A percentile compares a stretch with the other conserved stretches of the same genome.
Conservation (phyloP, 1,140 invertebrate genomes). For the Berghia stephanieae region DNA sequence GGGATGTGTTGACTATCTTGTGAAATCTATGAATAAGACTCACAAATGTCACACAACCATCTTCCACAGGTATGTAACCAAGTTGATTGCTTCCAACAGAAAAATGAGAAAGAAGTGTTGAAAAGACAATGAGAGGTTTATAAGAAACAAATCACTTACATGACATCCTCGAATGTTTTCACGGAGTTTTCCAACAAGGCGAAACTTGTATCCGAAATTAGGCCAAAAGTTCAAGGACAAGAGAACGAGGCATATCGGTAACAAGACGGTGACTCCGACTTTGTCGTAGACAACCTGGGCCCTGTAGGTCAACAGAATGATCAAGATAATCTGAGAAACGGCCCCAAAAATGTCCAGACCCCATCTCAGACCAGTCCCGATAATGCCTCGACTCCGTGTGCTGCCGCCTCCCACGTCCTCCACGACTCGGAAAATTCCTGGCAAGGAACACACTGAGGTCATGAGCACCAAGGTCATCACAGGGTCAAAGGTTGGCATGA, state of each 20-base stretch:
- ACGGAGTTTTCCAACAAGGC: not conserved
- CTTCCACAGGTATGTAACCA: no score
- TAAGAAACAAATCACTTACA: no score
- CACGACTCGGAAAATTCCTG: conserved; percentile 40
- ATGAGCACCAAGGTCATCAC: conserved; percentile 93
- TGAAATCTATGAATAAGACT: no score
- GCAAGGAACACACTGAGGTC: conserved; percentile 69
- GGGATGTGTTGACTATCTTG: no score
- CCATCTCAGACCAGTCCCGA: conserved; percentile 26
- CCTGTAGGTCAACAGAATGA: conserved; percentile 38
- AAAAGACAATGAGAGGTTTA: no score
- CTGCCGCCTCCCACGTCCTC: conserved; percentile 10
- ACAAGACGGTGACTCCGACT: not conserved
- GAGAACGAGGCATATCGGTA: conserved; percentile 45
- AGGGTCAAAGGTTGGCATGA: conserved; percentile 89
- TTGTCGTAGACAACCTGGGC: conserved; percentile 13
- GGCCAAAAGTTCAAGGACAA: conserved; percentile 56
- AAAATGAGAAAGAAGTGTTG: not conserved
- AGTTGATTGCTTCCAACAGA: no score
- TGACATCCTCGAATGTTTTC: not conserved
- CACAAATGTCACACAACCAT: no score
- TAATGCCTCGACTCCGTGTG: not conserved
- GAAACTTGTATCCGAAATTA: conserved; percentile 47
- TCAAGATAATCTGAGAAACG: conserved; percentile 33
- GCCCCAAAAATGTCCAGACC: conserved; percentile 35